phyloP scores from a whole-genome alignment of 92 coral and sea anemone genomes.

The Phenganax marumi region DNA sequence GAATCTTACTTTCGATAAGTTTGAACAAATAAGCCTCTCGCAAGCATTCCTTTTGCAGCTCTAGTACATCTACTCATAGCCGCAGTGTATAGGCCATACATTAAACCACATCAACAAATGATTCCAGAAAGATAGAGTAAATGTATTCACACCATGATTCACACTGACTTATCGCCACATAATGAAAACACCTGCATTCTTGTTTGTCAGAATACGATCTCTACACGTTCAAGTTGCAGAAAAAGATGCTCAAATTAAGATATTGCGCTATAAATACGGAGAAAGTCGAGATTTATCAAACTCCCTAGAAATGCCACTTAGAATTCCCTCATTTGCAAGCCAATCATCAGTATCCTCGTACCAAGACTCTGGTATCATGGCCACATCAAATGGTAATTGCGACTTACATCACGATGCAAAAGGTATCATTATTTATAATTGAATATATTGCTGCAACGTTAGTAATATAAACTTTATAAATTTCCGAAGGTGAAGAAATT shows the following conservation, averaged over 20 bases:
- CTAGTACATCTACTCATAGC: too few relatives aligned
- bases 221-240: slow-evolving; percentile 64
- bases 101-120: too few relatives aligned
- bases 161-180: neutral
- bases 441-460: too few relatives aligned
- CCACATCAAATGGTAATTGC: slow-evolving; percentile 16
- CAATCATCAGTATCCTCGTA: slow-evolving; percentile 39
- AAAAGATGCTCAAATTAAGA: slow-evolving; percentile 52
- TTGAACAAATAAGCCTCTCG: too few relatives aligned
- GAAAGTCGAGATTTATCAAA: slow-evolving; percentile 15
- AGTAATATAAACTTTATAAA: too few relatives aligned
- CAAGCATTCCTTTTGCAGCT: too few relatives aligned
- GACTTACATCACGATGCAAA: slow-evolving; percentile 10
- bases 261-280: slow-evolving; percentile 42
- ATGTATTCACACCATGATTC: too few relatives aligned
- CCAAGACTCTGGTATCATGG: slow-evolving; percentile 39
- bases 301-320: neutral
- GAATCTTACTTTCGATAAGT: too few relatives aligned
- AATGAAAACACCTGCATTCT: neutral
- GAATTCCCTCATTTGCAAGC: slow-evolving; percentile 32
- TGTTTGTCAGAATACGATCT: slow-evolving; percentile 53
- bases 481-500: neutral
- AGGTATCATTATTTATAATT: neutral
- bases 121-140: too few relatives aligned
- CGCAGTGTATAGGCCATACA: too few relatives aligned